Evolutionary conservation across 2,888 invertebrate genomes (phyloP).

Genomic region (Tineola bisselliella): DNA sequence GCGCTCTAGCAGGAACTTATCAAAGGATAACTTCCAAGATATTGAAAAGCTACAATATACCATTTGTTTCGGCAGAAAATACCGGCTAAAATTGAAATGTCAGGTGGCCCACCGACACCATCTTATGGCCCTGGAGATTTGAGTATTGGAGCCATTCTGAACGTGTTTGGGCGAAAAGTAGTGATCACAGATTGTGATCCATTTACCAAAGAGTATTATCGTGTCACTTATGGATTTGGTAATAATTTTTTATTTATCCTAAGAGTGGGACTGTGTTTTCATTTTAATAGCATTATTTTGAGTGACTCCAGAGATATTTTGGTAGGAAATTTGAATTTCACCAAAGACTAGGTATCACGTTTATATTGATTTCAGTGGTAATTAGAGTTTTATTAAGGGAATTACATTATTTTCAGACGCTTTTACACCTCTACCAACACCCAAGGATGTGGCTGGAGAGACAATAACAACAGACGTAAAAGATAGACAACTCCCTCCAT

Average conservation of each 20-base stretch:
- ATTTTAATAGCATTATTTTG: neutral
- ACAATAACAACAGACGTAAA: constrained; percentile 32
- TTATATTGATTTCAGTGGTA: no score
- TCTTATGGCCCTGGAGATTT: constrained; percentile 73
- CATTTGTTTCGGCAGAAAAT: neutral
- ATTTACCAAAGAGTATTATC: constrained; percentile 87
- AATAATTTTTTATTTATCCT: constrained; percentile 19
- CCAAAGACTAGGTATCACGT: no score
- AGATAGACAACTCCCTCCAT: constrained; percentile 76
- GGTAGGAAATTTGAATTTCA: no score
- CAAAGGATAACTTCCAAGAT: neutral
- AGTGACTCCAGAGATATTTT: no score
- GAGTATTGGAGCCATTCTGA: constrained; percentile 81
- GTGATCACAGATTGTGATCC: constrained; percentile 85
- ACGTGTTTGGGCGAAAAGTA: constrained; percentile 83
- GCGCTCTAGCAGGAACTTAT: no score
- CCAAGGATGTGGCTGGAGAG: constrained; percentile 38
- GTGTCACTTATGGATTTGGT: constrained; percentile 73
- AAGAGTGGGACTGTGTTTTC: neutral
- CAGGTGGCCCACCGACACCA: neutral
- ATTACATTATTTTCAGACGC: constrained; percentile 65
- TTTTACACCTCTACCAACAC: constrained; percentile 69
- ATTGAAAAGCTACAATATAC: neutral
- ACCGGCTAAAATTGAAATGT: neutral
- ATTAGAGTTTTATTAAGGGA: no score